phyloP scores from a whole-genome alignment of 2,797 vertebrate species.

The Rhabdomys pumilio region DNA sequence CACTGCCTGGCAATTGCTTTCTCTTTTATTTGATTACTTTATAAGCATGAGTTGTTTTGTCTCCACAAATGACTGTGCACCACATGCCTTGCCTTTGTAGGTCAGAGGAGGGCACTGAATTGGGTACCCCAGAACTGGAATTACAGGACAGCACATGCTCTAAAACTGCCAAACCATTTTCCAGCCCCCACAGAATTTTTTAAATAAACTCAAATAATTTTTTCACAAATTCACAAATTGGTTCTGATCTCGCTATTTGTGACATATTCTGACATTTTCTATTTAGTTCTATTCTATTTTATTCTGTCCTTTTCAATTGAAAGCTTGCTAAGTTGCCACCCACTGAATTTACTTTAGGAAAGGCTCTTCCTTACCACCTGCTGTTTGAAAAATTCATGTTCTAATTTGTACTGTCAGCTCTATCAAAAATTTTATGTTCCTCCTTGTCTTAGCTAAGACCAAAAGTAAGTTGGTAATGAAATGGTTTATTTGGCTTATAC shows the following conservation, averaged over 20 bases:
- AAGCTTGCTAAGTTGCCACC: not conserved
- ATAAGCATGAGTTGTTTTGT: not conserved
- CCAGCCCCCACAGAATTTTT: not conserved
- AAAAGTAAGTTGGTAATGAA: not conserved
- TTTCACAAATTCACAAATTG: slow-evolving; percentile 42
- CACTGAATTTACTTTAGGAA: slow-evolving; percentile 12
- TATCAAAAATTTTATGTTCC: not conserved
- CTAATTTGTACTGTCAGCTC: not conserved
- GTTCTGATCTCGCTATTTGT: slow-evolving; percentile 35
- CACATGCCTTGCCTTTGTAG: not conserved
- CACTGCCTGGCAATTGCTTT: too few relatives aligned
- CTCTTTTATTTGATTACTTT: not conserved
- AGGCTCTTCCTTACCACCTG: slow-evolving; percentile 25
- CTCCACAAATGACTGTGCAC: not conserved
- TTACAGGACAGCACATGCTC: not conserved
- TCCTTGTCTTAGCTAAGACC: not conserved
- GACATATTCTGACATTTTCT: slow-evolving; percentile 50
- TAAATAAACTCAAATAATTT: not conserved
- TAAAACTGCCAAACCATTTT: not conserved
- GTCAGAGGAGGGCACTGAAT: not conserved
- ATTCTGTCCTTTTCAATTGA: slow-evolving; percentile 47
- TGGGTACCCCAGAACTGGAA: not conserved
- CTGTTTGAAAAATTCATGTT: slow-evolving; percentile 31
- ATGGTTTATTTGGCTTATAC: not conserved
- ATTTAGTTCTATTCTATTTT: slow-evolving; percentile 41